Base-by-base conservation (phyloP, 2,888 invertebrate species). In the Anthophora plumipes region DNA sequence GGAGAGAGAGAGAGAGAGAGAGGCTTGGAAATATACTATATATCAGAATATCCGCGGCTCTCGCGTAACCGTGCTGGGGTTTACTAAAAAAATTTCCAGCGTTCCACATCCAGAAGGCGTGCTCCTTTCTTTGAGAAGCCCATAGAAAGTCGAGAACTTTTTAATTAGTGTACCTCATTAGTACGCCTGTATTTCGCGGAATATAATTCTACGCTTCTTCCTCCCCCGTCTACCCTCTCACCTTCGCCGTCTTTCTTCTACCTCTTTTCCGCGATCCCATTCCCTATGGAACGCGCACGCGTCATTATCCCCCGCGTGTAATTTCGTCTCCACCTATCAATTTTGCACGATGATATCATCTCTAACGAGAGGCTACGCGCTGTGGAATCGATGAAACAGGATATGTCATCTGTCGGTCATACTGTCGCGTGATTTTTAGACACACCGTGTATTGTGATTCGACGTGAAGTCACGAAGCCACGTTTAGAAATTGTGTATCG, bases 101-200 rank as follows among this genome's bases (percentile, higher is more conserved):
- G 64, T 43, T 52, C 55, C 60, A 31, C 67, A 37, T 76, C 48
- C 22, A 37, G 52, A 48, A 14, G 41, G 61, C 50, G 52, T 31
- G 61, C 77, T 22, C 63, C 31, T 80, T 78, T 71, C 66, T 78
- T 78, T 63, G 68, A 72, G 78, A 59, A 72, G 68, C 39, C 68
- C 48, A 70, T 80, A 80, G 67, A 80, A 78, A 60, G 67, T 72
- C 57, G 72, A 80, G 67, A 72, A 72, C 72, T 72, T 80, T 80
- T 80, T 80, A 78, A 80, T 80, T 80, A 80, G 80, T 80, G 80
- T 80, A 80, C 72, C 80, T 80, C 80, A 80, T 80, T 80, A 80
- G 80, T 54, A 64, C 78, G 39, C 55, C 79, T 64, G 78, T 72
- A 80, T 80, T 72, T 68, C 72, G 67, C 39, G 63, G 22, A 68